Evolutionary conservation across 1,140 invertebrate species (phyloP), one percentile per base, ranked within the genome.

Genomic region (Bilobella aurantiaca): DNA sequence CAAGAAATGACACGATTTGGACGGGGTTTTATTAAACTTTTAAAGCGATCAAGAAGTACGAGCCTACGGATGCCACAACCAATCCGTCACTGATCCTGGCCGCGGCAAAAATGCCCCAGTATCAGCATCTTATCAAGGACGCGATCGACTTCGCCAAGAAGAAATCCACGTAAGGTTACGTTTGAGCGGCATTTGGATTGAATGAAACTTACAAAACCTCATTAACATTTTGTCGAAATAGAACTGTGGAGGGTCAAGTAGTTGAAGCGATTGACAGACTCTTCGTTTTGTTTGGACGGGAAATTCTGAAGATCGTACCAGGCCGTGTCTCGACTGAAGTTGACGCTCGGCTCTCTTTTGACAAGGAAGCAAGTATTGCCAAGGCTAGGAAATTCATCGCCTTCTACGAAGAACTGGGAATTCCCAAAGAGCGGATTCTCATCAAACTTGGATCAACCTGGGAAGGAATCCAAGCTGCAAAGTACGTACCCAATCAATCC

Each of bases 51-150:
- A 89, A 93, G 77, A 86, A 89, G 72, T 99, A 95, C 79, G 90
- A 94, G 76, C 96, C 96, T 14, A 97, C 92, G n/a, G 96, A 99
- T 88, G 96, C 96, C 18, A 99, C 97, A 0, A 99, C 97, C 25
- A 99, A 99, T 80, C 96, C 97, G 8, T 98, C 96, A 1, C 81
- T 99, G 1, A 97, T 99, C 66, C 80, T 99, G 62, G 87, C 89
- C 66, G 96, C 96, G 16, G 88, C 95, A 25, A 87, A 83, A 73
- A 88, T 96, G 83, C 87, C 91, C 18, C 89, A 94, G 75, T 99
- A 99, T 77, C 83, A 89, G 73, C 81, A 86, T 67, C 79, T 99
- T 23, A 85, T 99, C 63, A 84, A 91, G 64, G 88, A 94, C 77
- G 95, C 96, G 57, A 84, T 97, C 14, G 83, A 86, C 66, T 93